A percentile compares a stretch with the other conserved stretches of the same genome.
Evolutionary conservation across 2,888 invertebrate species (phyloP).

Genomic region (Galeruca laticollis): DNA sequence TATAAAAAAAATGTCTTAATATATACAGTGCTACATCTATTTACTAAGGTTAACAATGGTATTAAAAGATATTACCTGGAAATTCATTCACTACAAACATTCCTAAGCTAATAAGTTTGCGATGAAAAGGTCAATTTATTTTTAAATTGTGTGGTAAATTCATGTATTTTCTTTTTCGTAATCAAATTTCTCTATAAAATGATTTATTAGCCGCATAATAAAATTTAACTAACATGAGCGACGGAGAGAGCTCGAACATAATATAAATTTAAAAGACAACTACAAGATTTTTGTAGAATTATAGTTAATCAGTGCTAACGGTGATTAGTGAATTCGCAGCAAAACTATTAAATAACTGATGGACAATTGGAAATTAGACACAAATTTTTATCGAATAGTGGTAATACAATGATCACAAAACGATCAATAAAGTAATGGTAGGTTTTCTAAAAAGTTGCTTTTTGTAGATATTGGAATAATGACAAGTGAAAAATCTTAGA

Average conservation of each 20-base stretch:
- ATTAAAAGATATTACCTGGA: too few species aligned
- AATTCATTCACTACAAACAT: too few species aligned
- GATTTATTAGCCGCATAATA: background rate
- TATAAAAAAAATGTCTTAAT: too few species aligned
- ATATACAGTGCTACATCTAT: too few species aligned
- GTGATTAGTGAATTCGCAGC: background rate
- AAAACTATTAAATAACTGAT: background rate
- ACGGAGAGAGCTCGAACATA: background rate
- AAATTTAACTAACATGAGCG: background rate
- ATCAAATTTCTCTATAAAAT: background rate
- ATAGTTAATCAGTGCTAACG: background rate
- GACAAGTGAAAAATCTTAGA: background rate
- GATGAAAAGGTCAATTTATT: too few species aligned
- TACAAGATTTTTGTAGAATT: background rate
- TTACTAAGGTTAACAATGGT: too few species aligned
- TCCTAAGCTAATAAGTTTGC: too few species aligned
- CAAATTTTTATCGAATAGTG: background rate
- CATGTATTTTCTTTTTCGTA: background rate
- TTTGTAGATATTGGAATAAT: background rate
- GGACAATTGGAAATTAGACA: background rate
- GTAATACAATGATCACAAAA: background rate
- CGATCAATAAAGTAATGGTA: background rate
- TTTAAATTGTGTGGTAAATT: background rate
- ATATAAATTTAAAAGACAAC: background rate
- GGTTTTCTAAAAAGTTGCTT: background rate